Conservation (phyloP, 1,140 invertebrate species). For the Zaprionus kolodkinae region DNA sequence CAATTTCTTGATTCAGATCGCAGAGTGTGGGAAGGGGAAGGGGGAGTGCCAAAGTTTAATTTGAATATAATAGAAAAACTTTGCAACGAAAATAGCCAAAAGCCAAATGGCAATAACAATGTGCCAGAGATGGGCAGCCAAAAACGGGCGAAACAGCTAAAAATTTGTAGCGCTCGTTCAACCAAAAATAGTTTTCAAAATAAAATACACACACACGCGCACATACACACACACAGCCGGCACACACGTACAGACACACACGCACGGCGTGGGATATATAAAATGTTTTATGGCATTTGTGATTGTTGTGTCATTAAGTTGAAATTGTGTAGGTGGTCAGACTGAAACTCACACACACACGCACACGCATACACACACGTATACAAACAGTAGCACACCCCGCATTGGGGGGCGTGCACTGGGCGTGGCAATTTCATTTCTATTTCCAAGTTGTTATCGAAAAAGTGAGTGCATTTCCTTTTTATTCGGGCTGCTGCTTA, state of each 20-base stretch:
- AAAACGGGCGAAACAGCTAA: slow-evolving; percentile 36
- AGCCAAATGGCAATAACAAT: slow-evolving; percentile 56
- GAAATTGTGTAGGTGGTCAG: slow-evolving; percentile 79
- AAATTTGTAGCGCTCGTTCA: slow-evolving; percentile 34
- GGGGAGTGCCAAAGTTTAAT: slow-evolving; percentile 70
- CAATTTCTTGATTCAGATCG: slow-evolving; percentile 39
- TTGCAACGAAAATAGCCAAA: slow-evolving; percentile 51
- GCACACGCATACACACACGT: neutral
- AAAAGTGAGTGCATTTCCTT: slow-evolving; percentile 62
- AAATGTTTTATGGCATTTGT: slow-evolving; percentile 81
- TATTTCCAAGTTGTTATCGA: slow-evolving; percentile 76
- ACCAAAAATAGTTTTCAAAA: slow-evolving; percentile 70
- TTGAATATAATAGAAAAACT: slow-evolving; percentile 83
- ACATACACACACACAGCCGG: neutral
- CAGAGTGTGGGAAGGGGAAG: slow-evolving; percentile 1
- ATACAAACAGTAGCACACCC: no score
- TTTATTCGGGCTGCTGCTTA: slow-evolving; percentile 30
- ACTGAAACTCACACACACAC: slow-evolving; percentile 33
- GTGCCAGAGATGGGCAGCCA: slow-evolving; percentile 34
- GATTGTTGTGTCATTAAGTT: slow-evolving; percentile 83
- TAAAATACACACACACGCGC: slow-evolving; percentile 42
- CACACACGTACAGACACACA: neutral
- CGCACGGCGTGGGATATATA: slow-evolving; percentile 46
- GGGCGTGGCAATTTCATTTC: slow-evolving; percentile 73
- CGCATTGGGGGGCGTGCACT: neutral